Evolutionary conservation across 2,888 invertebrate genomes (phyloP), one percentile per base, ranked within the genome.

Genomic region (Tiliacea citrago): DNA sequence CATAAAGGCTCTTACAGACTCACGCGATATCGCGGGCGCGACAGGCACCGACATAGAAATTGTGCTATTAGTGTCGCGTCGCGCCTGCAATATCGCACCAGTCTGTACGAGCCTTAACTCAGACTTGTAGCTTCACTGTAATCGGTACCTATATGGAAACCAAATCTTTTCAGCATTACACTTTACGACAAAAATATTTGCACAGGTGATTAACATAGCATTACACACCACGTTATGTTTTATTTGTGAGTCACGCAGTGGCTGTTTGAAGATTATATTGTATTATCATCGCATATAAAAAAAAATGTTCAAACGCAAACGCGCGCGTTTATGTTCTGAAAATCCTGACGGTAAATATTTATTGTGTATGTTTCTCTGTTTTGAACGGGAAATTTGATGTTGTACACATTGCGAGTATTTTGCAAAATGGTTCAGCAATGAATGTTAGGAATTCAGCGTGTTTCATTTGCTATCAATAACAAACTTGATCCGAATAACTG

Each of bases 121-220:
- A 21, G 24, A 51, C 16, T 58, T 51, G 12, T 60, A 42, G 8
- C 47, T 58, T 35, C 24, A 69, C 8, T n/a, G 16, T 81, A 63
- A 70, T 68, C 60, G 4, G 35, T 24, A n/a, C n/a, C n/a, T n/a
- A n/a, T 42, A 58, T 2, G 75, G 62, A 35, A 69, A 75, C 68
- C 75, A 73, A 83, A 87, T 86, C 79, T 63, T 71, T 84, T 71
- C 68, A 81, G 81, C 55, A 60, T 65, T 71, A 79, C 66, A 68
- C 65, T 75, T 79, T 74, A 68, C 69, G 71, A 60, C 67, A 77
- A 84, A 85, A 89, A 88, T 90, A 90, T 94, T 93, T 92, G 88
- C 88, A 91, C 94, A 94, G 92, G 89, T 94, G 95, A 93, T 93
- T 91, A 92, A 90, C 90, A 80, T 73, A 65, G 77, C 73, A 75